Conservation (phyloP, 2,113 vertebrate species). For the Furnarius figulus region DNA sequence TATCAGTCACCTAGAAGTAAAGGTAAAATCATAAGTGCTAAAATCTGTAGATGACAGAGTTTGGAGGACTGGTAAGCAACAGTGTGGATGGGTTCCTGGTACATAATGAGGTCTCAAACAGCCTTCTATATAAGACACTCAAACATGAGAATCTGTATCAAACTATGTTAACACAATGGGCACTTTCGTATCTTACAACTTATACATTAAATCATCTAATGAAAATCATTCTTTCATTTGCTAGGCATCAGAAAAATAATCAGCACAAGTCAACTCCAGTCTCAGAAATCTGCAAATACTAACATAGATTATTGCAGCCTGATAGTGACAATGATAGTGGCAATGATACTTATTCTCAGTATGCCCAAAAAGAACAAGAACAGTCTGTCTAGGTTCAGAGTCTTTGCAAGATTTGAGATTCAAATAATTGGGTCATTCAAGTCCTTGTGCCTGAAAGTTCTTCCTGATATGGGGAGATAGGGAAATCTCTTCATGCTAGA, state of each 20-base stretch:
- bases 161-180: neutral
- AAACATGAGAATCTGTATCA: neutral
- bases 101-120: neutral
- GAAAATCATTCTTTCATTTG: neutral
- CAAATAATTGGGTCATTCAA: neutral
- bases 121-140: neutral
- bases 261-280: neutral
- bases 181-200: neutral
- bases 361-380: neutral
- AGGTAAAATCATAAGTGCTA: neutral
- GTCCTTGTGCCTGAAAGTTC: neutral
- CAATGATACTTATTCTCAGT: neutral
- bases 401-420: neutral
- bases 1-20: neutral
- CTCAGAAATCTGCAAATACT: neutral
- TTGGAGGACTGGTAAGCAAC: neutral
- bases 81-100: neutral
- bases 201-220: neutral
- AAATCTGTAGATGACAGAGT: neutral
- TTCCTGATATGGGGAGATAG: neutral
- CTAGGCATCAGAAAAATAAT: neutral
- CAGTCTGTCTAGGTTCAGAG: neutral
- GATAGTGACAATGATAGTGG: neutral
- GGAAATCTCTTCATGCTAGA: neutral
- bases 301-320: neutral